A percentile compares a stretch with the other conserved stretches of the same genome.
Conservation (phyloP, 2,888 invertebrate genomes). For the Boloria selene region DNA sequence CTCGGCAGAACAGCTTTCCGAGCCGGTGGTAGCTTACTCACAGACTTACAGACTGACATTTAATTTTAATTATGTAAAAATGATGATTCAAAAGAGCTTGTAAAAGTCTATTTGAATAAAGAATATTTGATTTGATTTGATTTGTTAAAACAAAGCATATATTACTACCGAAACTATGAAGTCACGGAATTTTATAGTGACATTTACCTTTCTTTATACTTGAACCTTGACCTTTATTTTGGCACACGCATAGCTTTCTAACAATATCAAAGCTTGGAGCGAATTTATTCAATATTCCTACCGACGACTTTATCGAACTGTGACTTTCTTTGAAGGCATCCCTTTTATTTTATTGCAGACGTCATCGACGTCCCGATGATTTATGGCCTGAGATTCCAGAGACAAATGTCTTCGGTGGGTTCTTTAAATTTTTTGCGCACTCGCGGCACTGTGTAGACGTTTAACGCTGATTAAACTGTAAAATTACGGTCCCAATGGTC, state of each 20-base stretch:
- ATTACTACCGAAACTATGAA: not conserved
- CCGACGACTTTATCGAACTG: constrained; percentile 41
- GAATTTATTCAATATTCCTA: constrained; percentile 41
- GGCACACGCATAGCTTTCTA: constrained; percentile 30
- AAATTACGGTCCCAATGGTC: constrained; percentile 76
- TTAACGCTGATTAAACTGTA: constrained; percentile 83
- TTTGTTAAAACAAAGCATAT: not conserved
- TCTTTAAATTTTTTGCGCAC: constrained; percentile 54
- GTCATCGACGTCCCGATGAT: constrained; percentile 70
- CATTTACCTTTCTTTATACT: constrained; percentile 18
- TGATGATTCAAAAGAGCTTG: too few species aligned
- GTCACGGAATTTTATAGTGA: constrained; percentile 5
- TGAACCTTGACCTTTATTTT: constrained; percentile 37
- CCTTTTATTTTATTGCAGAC: constrained; percentile 53
- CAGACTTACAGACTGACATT: too few species aligned
- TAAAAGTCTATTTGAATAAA: too few species aligned
- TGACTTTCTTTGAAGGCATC: constrained; percentile 42
- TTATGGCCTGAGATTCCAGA: constrained; percentile 69
- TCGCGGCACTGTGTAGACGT: constrained; percentile 73
- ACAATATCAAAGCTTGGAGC: constrained; percentile 31
- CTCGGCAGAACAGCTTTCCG: too few species aligned
- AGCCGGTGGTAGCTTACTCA: too few species aligned
- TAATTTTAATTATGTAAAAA: too few species aligned
- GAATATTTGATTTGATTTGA: too few species aligned
- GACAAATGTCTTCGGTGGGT: constrained; percentile 55